A percentile compares a stretch with the other conserved stretches of the same genome.
Evolutionary conservation across 2,797 vertebrate genomes (phyloP).

Genomic region (Podarcis lilfordi): DNA sequence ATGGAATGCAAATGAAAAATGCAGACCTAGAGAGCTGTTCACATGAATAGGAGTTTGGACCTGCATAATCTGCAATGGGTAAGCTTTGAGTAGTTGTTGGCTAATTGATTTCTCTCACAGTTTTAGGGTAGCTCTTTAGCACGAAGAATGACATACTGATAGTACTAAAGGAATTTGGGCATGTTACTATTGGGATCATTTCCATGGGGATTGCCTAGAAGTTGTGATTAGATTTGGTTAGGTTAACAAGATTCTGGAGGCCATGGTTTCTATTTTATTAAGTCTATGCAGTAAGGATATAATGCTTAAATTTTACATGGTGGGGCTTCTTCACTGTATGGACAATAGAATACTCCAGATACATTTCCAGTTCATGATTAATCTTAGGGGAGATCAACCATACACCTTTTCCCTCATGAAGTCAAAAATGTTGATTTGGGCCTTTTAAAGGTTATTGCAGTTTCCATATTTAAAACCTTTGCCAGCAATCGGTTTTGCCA

Average conservation of each 20-base stretch:
- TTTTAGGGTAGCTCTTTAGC: not conserved
- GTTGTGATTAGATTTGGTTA: not conserved
- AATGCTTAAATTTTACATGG: not conserved
- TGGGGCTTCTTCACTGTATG: slow-evolving; percentile 27
- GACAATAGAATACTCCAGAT: slow-evolving; percentile 59
- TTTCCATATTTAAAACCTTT: not conserved
- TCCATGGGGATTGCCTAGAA: not conserved
- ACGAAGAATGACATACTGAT: not conserved
- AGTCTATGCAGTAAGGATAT: not conserved
- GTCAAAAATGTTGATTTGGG: not conserved
- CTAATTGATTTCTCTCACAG: not conserved
- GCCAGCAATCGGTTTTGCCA: not conserved
- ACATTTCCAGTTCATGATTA: not conserved
- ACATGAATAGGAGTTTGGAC: not conserved
- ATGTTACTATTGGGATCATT: not conserved
- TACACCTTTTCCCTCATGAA: not conserved
- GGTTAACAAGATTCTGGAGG: not conserved
- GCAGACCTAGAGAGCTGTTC: not conserved
- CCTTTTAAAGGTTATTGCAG: not conserved
- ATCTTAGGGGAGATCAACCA: not conserved
- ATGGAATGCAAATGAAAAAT: not conserved
- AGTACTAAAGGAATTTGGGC: not conserved
- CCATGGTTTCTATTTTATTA: not conserved
- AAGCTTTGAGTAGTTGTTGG: not conserved
- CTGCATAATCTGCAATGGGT: not conserved